Conservation (phyloP, 2,113 vertebrate genomes). For the Anser cygnoides region DNA sequence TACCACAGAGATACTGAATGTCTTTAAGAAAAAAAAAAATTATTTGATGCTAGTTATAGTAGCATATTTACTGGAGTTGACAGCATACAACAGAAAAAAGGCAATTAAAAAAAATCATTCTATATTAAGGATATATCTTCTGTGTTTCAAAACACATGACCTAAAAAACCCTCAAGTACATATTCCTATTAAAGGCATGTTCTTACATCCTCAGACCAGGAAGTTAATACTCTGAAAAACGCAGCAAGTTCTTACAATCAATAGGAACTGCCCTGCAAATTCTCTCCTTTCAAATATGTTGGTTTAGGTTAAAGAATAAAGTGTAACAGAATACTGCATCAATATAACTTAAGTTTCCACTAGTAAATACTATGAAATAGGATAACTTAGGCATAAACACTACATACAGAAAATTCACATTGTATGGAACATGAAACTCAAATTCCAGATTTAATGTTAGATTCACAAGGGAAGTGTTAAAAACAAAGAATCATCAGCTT, state of each 20-base stretch:
- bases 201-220: background rate
- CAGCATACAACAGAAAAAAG: background rate
- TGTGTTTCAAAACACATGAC: background rate
- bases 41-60: constrained; percentile 15
- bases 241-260: constrained; percentile 31
- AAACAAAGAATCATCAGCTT: constrained; percentile 37
- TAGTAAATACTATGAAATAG: background rate
- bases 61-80: background rate
- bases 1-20: constrained; percentile 35
- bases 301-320: background rate
- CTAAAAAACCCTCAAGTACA: background rate
- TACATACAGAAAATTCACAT: background rate
- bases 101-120: background rate
- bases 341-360: background rate
- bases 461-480: constrained; percentile 28
- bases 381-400: background rate
- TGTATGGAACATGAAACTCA: background rate
- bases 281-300: background rate
- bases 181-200: background rate
- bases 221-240: background rate
- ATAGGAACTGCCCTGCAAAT: background rate
- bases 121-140: background rate
- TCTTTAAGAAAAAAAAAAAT: background rate
- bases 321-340: background rate
- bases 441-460: constrained; percentile 41